Base-by-base conservation (phyloP, 2,113 vertebrate species). In the Nyctibius bracteatus region DNA sequence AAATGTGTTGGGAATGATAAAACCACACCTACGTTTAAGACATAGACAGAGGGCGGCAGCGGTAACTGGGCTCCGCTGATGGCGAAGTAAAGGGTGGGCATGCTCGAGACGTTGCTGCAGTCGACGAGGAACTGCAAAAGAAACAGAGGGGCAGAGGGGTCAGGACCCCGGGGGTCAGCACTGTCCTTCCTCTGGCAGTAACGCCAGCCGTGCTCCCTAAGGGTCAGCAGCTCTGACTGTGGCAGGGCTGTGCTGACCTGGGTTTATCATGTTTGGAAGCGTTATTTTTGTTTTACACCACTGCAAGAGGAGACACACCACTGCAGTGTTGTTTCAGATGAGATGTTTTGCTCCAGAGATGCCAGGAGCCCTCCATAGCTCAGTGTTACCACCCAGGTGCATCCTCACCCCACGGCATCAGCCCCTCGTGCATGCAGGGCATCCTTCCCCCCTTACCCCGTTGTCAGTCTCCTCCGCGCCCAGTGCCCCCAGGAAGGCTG, bases 21-120 rank as follows among this genome's bases (percentile, higher is more conserved):
- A n/a, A 21, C 6, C 20, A 65, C 57, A 86, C 92, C 4, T 93
- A 98, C 97, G 0, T 91, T 92, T 24, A 96, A 41, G 43, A 98
- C 80, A 2, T 96, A 98, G 81, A 87, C 46, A 7, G 97, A 92
- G 14, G 97, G 92, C 55, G 92, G 96, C 86, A 98, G 90, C 4
- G 90, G 39, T 10, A 97, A 61, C 81, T 92, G 90, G 37, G 81
- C 10, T 49, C 97, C 89, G 1, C 82, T 84, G 67, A 98, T 94
- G 94, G 84, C 47, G 13, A 98, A 98, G 68, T 80, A 97, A 58
- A 97, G 91, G 49, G 90, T 88, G 72, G 97, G 96, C 96, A 97
- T 78, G 80, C 19, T 47, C 12, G 92, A 67, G n/a, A 98, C 0
- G 0, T 23, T 39, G 33, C 54, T 85, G 61, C 97, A 97, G 70